Conservation (phyloP, 1,140 invertebrate species). For the Caerostris darwini region DNA sequence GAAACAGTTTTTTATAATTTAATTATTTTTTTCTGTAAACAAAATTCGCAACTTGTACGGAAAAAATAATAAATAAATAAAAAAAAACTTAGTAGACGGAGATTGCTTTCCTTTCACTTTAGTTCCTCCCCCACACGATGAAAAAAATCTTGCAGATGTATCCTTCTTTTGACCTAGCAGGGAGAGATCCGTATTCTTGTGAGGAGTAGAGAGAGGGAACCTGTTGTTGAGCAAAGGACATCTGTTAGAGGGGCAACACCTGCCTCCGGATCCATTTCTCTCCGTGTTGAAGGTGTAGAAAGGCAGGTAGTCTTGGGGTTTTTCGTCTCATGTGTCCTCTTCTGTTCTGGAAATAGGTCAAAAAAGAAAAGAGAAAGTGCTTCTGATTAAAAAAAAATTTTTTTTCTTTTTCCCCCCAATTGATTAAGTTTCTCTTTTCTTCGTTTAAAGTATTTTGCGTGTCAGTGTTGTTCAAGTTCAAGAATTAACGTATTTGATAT, state of each 20-base stretch:
- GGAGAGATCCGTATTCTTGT: neutral
- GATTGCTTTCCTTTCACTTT: neutral
- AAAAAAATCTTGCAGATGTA: neutral
- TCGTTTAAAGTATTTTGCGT: too few species aligned
- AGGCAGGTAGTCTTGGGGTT: neutral
- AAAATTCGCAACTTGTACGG: too few species aligned
- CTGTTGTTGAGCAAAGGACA: neutral
- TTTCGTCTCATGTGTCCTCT: neutral
- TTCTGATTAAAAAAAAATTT: too few species aligned
- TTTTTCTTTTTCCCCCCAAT: too few species aligned
- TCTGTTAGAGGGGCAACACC: constrained; percentile 2
- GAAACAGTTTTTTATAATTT: too few species aligned
- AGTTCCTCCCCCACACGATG: neutral
- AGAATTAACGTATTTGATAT: too few species aligned
- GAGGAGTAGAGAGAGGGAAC: neutral
- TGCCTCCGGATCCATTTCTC: neutral
- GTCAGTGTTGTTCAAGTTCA: too few species aligned
- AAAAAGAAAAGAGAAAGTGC: neutral
- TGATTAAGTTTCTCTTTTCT: too few species aligned
- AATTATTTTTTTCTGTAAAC: too few species aligned
- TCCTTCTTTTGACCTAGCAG: constrained; percentile 5
- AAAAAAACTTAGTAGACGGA: neutral
- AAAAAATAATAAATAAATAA: too few species aligned
- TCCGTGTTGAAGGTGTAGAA: neutral
- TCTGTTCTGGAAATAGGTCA: neutral